Percentiles rank a stretch among this genome's conserved stretches.
phyloP scores from a whole-genome alignment of 2,113 vertebrate species.

The Lophius piscatorius region DNA sequence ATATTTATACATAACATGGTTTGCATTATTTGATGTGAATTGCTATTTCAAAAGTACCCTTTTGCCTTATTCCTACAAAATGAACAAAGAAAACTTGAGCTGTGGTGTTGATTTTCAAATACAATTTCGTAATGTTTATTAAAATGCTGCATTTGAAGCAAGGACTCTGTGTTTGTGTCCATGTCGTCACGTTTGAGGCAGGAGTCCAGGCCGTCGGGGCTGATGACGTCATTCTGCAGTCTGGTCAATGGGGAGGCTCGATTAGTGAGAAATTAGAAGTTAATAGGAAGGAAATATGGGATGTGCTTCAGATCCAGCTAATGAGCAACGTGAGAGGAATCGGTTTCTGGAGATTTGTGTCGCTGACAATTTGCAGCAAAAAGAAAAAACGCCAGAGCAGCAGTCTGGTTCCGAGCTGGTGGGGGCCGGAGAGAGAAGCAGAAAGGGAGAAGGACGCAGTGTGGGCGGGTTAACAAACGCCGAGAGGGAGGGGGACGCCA shows the following conservation, averaged over 20 bases:
- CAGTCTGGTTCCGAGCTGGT: constrained; percentile 52
- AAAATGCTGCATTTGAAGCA: constrained; percentile 82
- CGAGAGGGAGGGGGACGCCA: constrained; percentile 78
- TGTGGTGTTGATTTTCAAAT: constrained; percentile 66
- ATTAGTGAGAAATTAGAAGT: neutral
- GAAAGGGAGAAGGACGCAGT: constrained; percentile 82
- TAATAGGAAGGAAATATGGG: neutral
- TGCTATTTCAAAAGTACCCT: constrained; percentile 66
- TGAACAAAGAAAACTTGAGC: constrained; percentile 65
- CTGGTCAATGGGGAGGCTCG: constrained; percentile 11
- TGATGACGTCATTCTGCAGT: constrained; percentile 83
- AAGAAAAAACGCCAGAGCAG: constrained; percentile 59
- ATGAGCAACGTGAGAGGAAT: constrained; percentile 20
- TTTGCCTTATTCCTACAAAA: constrained; percentile 83
- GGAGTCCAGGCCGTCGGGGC: constrained; percentile 21
- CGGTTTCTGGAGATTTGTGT: constrained; percentile 50
- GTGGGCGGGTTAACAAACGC: constrained; percentile 81
- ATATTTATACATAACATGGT: constrained; percentile 76
- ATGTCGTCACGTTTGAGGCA: neutral
- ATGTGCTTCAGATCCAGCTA: neutral
- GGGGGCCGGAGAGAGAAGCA: constrained; percentile 27
- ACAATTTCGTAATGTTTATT: constrained; percentile 82
- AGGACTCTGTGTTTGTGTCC: constrained; percentile 11
- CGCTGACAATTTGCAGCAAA: constrained; percentile 51
- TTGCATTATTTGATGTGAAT: constrained; percentile 71